Conservation (phyloP, 1,140 invertebrate genomes). For the Lepidurus arcticus region DNA sequence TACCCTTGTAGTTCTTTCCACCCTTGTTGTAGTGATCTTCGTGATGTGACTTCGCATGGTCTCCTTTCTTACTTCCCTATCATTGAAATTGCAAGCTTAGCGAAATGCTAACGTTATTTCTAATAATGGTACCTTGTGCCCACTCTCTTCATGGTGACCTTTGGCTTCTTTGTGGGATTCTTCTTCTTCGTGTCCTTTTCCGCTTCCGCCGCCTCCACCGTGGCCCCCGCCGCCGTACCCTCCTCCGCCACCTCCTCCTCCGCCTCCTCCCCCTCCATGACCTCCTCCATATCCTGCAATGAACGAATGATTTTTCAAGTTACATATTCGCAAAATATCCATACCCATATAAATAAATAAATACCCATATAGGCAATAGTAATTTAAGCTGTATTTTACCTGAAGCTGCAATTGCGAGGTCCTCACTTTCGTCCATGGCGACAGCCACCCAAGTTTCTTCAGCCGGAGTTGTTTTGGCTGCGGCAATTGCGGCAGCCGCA, state of each 20-base stretch:
- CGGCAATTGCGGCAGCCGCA: not conserved
- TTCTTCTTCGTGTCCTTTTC: not conserved
- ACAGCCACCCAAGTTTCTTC: not conserved
- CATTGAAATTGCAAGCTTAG: not conserved
- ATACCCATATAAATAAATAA: not conserved
- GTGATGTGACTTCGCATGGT: not conserved
- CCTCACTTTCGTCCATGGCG: not conserved
- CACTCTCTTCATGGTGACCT: not conserved
- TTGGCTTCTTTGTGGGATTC: not conserved
- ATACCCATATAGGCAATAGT: not conserved
- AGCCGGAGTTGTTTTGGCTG: not conserved
- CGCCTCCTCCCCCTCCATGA: not conserved
- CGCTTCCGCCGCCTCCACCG: not conserved
- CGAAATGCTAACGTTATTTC: not conserved
- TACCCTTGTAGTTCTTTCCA: conserved; percentile 35
- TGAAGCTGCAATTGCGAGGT: not conserved
- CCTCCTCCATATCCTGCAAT: not conserved
- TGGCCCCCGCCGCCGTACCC: not conserved
- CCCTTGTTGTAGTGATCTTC: conserved; percentile 27
- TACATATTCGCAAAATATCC: not conserved
- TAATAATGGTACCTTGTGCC: not conserved
- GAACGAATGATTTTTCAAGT: not conserved
- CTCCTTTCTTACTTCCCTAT: not conserved
- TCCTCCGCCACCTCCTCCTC: not conserved
- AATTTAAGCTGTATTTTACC: not conserved